Conservation (phyloP, 2,797 vertebrate genomes). For the Malurus leucopterus region DNA sequence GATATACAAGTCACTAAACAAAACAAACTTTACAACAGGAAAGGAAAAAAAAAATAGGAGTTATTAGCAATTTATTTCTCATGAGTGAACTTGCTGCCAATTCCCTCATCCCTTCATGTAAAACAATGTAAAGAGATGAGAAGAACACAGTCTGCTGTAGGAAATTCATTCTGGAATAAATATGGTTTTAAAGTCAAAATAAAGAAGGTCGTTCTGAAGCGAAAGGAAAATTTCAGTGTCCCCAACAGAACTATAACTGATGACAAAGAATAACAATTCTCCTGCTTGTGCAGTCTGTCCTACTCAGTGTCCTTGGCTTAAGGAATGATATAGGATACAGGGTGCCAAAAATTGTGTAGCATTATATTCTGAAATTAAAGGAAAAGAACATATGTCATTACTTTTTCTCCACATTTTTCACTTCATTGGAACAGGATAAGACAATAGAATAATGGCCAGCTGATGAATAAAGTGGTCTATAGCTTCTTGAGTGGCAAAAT, state of each 20-base stretch:
- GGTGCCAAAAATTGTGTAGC: neutral
- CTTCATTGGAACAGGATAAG: neutral
- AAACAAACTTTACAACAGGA: neutral
- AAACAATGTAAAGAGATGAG: neutral
- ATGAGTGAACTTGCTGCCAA: neutral
- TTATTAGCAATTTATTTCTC: constrained; percentile 3
- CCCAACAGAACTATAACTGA: neutral
- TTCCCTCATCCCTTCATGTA: neutral
- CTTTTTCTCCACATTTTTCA: neutral
- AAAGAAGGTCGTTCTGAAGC: neutral
- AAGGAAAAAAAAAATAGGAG: neutral
- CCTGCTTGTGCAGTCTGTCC: neutral
- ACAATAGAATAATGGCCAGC: neutral
- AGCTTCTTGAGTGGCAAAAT: neutral
- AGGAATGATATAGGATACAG: neutral
- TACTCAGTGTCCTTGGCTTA: neutral
- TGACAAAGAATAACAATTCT: neutral
- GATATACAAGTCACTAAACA: neutral
- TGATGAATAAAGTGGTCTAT: neutral
- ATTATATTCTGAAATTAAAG: neutral
- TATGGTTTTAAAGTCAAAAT: neutral
- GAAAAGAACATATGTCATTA: neutral
- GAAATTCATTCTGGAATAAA: neutral
- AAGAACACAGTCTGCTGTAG: neutral
- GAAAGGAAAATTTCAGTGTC: neutral